Percentiles rank a stretch among this genome's conserved stretches.
Conservation (phyloP, 2,888 invertebrate species). For the Eupithecia tripunctaria region DNA sequence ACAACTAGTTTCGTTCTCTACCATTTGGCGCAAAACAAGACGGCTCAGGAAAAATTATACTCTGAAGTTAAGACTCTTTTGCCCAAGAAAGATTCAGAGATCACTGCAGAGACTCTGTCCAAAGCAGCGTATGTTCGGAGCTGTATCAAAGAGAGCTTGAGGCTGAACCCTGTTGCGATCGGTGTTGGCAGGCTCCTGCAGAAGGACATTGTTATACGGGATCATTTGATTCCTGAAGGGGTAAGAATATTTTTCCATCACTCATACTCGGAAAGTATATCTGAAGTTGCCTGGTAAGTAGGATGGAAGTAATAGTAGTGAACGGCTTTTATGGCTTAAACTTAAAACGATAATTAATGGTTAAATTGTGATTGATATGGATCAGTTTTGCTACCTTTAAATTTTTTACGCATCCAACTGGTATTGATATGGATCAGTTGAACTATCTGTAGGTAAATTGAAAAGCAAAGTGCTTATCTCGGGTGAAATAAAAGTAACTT, state of each 20-base stretch:
- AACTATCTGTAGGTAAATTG: too few relatives aligned
- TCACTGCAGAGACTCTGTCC: slow-evolving; percentile 84
- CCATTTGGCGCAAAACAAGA: slow-evolving; percentile 88
- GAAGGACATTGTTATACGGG: slow-evolving; percentile 88
- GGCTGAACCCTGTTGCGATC: slow-evolving; percentile 92
- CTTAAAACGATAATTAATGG: too few relatives aligned
- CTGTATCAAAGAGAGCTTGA: slow-evolving; percentile 92
- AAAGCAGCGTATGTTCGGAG: slow-evolving; percentile 90
- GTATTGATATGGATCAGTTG: too few relatives aligned
- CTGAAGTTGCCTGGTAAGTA: too few relatives aligned
- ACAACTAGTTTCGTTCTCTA: slow-evolving; percentile 91
- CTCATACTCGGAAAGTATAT: too few relatives aligned
- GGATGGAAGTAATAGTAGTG: too few relatives aligned
- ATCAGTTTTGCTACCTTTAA: too few relatives aligned
- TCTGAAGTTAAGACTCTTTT: slow-evolving; percentile 86
- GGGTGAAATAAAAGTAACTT: too few relatives aligned
- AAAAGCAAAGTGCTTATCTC: too few relatives aligned
- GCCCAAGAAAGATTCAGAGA: slow-evolving; percentile 72
- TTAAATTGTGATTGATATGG: too few relatives aligned
- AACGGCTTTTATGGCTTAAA: too few relatives aligned
- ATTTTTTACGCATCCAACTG: too few relatives aligned
- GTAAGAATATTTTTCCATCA: slow-evolving; percentile 76
- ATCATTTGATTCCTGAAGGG: slow-evolving; percentile 89
- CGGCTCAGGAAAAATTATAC: slow-evolving; percentile 87
- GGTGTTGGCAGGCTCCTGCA: slow-evolving; percentile 91